Conservation (phyloP, 2,888 invertebrate genomes). For the Brachyopa scutellaris region DNA sequence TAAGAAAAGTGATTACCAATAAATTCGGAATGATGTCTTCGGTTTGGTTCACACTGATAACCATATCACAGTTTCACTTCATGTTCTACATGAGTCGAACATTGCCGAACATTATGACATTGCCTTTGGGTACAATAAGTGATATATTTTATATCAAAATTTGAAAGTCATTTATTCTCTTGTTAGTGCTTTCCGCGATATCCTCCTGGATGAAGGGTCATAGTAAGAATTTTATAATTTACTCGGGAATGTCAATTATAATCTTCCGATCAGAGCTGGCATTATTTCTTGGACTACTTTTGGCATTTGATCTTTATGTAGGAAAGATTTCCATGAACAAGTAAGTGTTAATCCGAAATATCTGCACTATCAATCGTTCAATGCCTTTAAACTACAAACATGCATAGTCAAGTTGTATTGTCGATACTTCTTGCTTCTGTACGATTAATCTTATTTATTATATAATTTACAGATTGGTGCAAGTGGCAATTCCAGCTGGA, state of each 20-base stretch:
- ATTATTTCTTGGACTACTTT: conserved; percentile 92
- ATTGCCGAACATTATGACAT: conserved; percentile 96
- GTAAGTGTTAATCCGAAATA: too few relatives aligned
- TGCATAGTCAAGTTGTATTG: too few relatives aligned
- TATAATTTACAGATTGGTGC: conserved; percentile 87
- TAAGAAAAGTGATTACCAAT: conserved; percentile 88
- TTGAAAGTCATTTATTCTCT: conserved; percentile 39
- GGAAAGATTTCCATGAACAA: conserved; percentile 86
- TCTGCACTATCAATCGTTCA: too few relatives aligned
- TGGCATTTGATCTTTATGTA: conserved; percentile 90
- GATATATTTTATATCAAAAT: background rate
- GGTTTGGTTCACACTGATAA: conserved; percentile 92
- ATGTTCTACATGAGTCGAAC: conserved; percentile 98
- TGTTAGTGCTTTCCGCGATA: conserved; percentile 92
- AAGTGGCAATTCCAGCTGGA: conserved; percentile 88
- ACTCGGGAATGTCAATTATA: conserved; percentile 93
- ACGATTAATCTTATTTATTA: too few relatives aligned
- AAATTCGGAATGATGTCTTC: conserved; percentile 90
- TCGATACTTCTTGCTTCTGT: too few relatives aligned
- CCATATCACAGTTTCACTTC: conserved; percentile 97
- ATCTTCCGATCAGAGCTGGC: conserved; percentile 95
- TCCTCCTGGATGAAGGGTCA: conserved; percentile 92
- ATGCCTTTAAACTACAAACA: too few relatives aligned
- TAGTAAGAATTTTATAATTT: conserved; percentile 89
- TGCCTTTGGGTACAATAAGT: conserved; percentile 90